These are phyloP conservation scores for Watsonalla cultraria DNA, from an alignment of 2,888 invertebrate genomes.

Conservation along the genomic window DNA sequence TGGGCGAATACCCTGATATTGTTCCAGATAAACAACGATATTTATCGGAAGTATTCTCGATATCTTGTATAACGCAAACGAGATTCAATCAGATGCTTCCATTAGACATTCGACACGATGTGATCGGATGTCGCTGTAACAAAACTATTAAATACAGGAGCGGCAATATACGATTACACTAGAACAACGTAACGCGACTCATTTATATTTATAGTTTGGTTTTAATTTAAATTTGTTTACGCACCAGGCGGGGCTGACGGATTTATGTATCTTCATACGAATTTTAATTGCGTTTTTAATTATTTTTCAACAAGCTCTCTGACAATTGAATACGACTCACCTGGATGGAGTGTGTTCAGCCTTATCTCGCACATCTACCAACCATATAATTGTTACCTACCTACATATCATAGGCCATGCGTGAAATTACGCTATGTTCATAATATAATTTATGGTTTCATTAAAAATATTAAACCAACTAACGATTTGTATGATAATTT, in stretches of 20 bases:
- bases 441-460: constrained; percentile 18
- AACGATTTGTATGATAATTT: not conserved
- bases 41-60: not conserved
- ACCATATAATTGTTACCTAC: constrained; percentile 19
- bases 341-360: constrained; percentile 38
- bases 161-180: constrained; percentile 23
- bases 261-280: constrained; percentile 50
- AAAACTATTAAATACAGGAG: constrained; percentile 33
- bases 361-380: constrained; percentile 44
- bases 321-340: constrained; percentile 62
- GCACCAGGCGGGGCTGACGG: constrained; percentile 63
- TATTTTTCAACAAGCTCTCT: constrained; percentile 67
- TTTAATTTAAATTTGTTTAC: constrained; percentile 55
- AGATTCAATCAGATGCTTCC: constrained; percentile 7
- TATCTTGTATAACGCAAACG: not conserved
- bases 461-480: constrained; percentile 11
- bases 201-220: constrained; percentile 47
- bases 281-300: constrained; percentile 75
- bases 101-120: constrained; percentile 23
- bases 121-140: constrained; percentile 22
- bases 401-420: constrained; percentile 20
- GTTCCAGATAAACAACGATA: not conserved
- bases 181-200: constrained; percentile 43
- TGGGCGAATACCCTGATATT: not conserved
- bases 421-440: constrained; percentile 4